These are phyloP conservation scores for Epinotia nisella DNA, from an alignment of 2,888 invertebrate genomes.

Conservation along the genomic window DNA sequence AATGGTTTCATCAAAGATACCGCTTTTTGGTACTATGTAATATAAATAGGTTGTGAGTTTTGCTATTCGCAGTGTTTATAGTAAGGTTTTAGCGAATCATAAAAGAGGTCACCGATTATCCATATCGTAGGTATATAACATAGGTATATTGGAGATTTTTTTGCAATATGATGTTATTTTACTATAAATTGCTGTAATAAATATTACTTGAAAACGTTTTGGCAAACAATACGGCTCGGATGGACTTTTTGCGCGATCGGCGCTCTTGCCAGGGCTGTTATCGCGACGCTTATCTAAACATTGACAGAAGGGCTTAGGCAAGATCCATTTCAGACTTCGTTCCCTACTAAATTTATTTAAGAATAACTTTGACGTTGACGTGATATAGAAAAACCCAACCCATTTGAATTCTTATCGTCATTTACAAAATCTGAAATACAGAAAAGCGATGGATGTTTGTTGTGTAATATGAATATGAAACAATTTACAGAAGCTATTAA, in stretches of 20 bases:
- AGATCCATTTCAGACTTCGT: conserved; percentile 59
- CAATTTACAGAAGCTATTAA: too few relatives aligned
- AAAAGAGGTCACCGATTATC: too few relatives aligned
- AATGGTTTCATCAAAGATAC: conserved; percentile 36
- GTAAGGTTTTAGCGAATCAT: background rate
- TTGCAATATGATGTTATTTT: too few relatives aligned
- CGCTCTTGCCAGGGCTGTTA: conserved; percentile 50
- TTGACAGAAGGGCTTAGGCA: conserved; percentile 64
- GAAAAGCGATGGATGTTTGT: too few relatives aligned
- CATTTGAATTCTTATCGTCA: too few relatives aligned
- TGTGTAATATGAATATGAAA: too few relatives aligned
- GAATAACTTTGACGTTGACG: conserved; percentile 59
- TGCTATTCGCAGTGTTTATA: background rate
- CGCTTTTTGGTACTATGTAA: conserved; percentile 30
- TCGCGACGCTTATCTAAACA: conserved; percentile 64
- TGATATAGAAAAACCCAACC: conserved; percentile 33
- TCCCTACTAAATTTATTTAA: conserved; percentile 61
- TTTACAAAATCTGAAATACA: too few relatives aligned
- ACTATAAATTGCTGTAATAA: background rate
- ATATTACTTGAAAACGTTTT: conserved; percentile 20
- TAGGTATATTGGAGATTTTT: too few relatives aligned
- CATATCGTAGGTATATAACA: too few relatives aligned
- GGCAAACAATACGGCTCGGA: conserved; percentile 30
- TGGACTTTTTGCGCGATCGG: conserved; percentile 46
- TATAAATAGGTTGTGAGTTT: background rate